Base-by-base conservation (phyloP, 2,888 invertebrate genomes). In the Orchesella flavescens region DNA sequence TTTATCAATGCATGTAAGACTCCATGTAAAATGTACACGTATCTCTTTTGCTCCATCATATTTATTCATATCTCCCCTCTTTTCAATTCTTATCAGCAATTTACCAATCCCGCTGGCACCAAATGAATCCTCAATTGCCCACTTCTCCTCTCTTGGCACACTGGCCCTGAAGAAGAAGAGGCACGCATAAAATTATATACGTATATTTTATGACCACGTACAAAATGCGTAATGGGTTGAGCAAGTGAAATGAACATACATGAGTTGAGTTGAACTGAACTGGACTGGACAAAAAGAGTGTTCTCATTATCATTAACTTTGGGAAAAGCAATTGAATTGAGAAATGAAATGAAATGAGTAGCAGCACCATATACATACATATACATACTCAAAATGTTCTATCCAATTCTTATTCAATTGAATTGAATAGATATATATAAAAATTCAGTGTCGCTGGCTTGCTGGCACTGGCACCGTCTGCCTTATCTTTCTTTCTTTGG, bases 71-170 rank as follows among this genome's bases (percentile, higher is more conserved):
- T 75, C 75, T 75, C 74, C 49, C 24, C 12, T n/a, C n/a, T 53
- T 66, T 75, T 75, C 74, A 79, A 65, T 72, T 53, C 63, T 79
- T 79, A 79, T 79, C 78, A 72, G 69, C 71, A 71, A 53, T 71
- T 63, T 63, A 78, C 69, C 78, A 79, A 79, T 72, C 72, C 78
- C 72, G 53, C 78, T 79, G 78, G 78, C 78, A 72, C 78, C 78
- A 79, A 71, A 71, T 69, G 69, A 72, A 46, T 79, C 72, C 34
- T 77, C 72, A 72, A 72, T 79, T 79, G 44, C 66, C 21, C 66
- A n/a, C 53, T n/a, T n/a, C 53, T 53, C n/a, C 4, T 53, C 4
- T 53, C 53, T n/a, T 57, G 19, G n/a, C 21, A 23, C 63, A 34
- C 3, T 57, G 19, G n/a, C 21, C 2, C 63, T 9, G 34, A 34